Evolutionary conservation across 2,113 vertebrate species (phyloP), one percentile per base, ranked within the genome.

Genomic region (Fukomys damarensis): DNA sequence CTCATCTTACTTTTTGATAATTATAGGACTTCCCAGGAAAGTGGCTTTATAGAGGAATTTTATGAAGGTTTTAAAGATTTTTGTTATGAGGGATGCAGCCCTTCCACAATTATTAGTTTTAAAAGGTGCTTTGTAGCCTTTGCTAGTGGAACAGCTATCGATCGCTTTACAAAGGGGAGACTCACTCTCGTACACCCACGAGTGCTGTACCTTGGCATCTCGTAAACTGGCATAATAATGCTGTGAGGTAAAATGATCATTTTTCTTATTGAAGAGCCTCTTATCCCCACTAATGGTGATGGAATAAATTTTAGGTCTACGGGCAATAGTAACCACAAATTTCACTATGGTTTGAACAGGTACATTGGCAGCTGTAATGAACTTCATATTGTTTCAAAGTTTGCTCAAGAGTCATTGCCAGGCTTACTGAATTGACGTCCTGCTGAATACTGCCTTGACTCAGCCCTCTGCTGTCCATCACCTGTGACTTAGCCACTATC

Each of bases 11-110:
- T 89, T 97, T 94, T 98, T 94, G 90, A 95, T 98, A 98, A 98
- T 98, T 98, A 98, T 63, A 98, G 94, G 97, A 97, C 96, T 98
- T 98, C 91, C 86, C 85, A 98, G 98, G 97, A 98, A 98, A 92
- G 92, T 93, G 93, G 85, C 84, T 97, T 98, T 97, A 92, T 87
- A 92, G 95, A 79, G 61, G 68, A 95, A 97, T 97, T 98, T 98
- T 97, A 86, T 96, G 89, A 96, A 98, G 95, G 96, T 97, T 98
- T 98, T 98, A 98, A 98, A 98, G 96, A 98, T 98, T 98, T 98
- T 98, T 98, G 98, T 98, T 97, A 98, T 96, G 97, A 98, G 97
- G 95, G 86, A 97, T 97, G 98, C 95, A 96, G 97, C 91, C 93
- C 96, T 98, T 94, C 91, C 96, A 97, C 98, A 98, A 97, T 98